Percentiles rank a stretch among this genome's conserved stretches.
These are phyloP conservation scores for Calycopis cecrops DNA, from an alignment of 1,140 invertebrate genomes.

Conservation along the genomic window DNA sequence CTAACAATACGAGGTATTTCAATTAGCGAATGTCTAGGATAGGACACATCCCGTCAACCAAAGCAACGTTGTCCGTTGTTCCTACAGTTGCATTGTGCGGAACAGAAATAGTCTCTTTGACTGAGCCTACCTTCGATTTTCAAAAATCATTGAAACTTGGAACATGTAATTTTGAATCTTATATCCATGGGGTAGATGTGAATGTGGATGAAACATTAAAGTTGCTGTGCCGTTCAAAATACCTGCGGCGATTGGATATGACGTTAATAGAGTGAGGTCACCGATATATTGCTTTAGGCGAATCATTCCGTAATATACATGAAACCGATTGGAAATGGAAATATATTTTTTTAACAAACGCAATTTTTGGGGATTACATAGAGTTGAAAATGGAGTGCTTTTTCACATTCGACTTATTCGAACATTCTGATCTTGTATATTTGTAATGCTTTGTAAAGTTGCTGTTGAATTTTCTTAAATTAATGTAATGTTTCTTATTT, in stretches of 20 bases:
- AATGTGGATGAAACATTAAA: not conserved
- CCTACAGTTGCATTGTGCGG: constrained; percentile 23
- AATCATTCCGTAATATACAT: constrained; percentile 10
- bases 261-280: constrained; percentile 30
- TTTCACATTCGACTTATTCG: no score
- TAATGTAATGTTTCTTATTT: no score
- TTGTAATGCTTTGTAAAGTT: no score
- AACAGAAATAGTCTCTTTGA: constrained; percentile 28
- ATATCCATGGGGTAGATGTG: constrained; percentile 3
- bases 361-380: not conserved
- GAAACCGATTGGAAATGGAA: constrained; percentile 5
- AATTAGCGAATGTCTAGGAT: not conserved
- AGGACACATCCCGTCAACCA: constrained; percentile 16
- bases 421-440: no score
- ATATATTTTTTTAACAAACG: constrained; percentile 6
- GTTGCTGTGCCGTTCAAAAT: constrained; percentile 23
- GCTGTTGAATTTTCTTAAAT: no score
- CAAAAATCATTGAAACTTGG: not conserved
- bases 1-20: constrained; percentile 2
- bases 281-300: constrained; percentile 25
- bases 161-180: constrained; percentile 6
- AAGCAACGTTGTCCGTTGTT: no score
- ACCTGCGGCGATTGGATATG: constrained; percentile 27
- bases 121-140: constrained; percentile 7
- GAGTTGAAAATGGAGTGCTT: no score